Conservation (phyloP, 2,113 vertebrate species). For the Petromus typicus region DNA sequence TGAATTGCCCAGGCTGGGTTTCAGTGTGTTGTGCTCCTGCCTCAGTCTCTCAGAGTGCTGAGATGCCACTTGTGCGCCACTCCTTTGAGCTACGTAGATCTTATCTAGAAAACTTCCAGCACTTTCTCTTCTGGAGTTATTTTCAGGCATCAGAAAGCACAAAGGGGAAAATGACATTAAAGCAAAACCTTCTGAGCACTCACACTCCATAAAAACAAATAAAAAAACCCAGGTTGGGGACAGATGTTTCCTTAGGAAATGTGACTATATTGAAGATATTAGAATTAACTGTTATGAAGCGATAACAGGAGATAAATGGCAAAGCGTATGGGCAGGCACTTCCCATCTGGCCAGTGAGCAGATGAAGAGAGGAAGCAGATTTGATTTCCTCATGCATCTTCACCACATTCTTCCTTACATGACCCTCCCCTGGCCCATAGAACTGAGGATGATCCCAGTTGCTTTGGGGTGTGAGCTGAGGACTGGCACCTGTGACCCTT, state of each 20-base stretch:
- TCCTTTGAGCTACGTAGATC: not conserved
- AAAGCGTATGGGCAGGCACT: not conserved
- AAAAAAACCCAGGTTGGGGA: not conserved
- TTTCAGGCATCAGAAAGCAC: constrained; percentile 4
- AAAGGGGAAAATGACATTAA: not conserved
- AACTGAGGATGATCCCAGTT: not conserved
- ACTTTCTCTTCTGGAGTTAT: constrained; percentile 8
- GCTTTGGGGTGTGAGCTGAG: not conserved
- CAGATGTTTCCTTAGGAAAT: not conserved
- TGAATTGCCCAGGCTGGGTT: not conserved
- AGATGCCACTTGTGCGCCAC: not conserved
- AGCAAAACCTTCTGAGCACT: not conserved
- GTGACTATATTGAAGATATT: not conserved
- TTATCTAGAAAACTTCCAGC: not conserved
- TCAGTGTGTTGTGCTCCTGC: not conserved
- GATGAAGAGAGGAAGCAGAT: not conserved
- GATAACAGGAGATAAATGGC: not conserved
- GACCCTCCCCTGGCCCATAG: not conserved
- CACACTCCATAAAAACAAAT: not conserved
- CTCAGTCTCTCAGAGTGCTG: not conserved
- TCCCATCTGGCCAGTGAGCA: not conserved
- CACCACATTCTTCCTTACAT: not conserved
- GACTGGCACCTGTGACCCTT: not conserved
- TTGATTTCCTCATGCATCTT: not conserved
- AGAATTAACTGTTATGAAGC: not conserved